Evolutionary conservation across 2,797 vertebrate genomes (phyloP), one percentile per base, ranked within the genome.

Genomic region (Notoglanidium macrostoma): DNA sequence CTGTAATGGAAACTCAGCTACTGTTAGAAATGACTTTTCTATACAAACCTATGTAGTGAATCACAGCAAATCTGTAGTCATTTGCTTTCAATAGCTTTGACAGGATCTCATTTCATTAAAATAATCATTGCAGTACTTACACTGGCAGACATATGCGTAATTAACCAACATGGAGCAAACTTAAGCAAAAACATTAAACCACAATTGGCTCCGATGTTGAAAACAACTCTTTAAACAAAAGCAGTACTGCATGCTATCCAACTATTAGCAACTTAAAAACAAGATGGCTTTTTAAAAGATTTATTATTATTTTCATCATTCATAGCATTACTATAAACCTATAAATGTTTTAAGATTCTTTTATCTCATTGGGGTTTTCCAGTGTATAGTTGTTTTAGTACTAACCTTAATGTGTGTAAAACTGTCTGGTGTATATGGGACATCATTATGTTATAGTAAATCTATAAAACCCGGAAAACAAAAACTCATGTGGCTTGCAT

Each of bases 351-450:
- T 21, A 49, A 59, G 21, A 11, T 59, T 35, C 29, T 63, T 1
- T 26, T n/a, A 49, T 49, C 26, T 65, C 14, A 51, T 12, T 83
- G 80, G 80, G 80, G 80, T 11, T 80, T 83, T 83, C 80, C 80
- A 83, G 61, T 29, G 15, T 21, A 82, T 49, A 10, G 59, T 65
- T 81, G 32, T 61, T 80, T 57, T 26, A 46, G 57, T 12, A 17
- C 57, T 29, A 40, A 79, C 46, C 14, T 49, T 57, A 72, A 10
- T 72, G 26, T 23, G 23, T 76, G 44, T 67, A 67, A 29, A 81
- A 29, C 59, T 49, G n/a, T 2, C 23, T 65, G 40, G 44, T 19
- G 40, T 19, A 49, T 49, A 29, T 65, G 40, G 35, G 17, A 44
- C 35, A 17, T 46, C 2, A 11, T 17, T 10, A 29, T 63, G 26